Conservation (phyloP, 2,113 vertebrate genomes). For the Myotis davidii region DNA sequence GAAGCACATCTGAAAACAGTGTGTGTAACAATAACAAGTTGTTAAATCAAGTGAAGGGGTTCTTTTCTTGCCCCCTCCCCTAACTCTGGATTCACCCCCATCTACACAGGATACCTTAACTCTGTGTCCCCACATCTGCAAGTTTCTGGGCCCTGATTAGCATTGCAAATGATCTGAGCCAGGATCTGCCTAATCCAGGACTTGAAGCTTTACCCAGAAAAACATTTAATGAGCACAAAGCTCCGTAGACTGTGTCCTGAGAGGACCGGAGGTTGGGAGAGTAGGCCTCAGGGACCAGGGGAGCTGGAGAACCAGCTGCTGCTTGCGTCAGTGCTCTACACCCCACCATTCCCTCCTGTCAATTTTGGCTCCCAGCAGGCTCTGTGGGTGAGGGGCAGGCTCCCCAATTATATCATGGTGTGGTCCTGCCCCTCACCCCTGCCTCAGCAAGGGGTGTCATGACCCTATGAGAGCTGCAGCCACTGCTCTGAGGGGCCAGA, state of each 20-base stretch:
- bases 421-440: too few species aligned
- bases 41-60: background rate
- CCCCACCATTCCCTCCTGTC: accelerated
- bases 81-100: background rate
- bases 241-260: background rate
- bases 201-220: constrained; percentile 31
- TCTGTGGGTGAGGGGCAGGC: too few species aligned
- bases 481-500: too few species aligned
- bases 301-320: background rate
- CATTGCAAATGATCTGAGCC: background rate
- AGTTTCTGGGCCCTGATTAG: background rate
- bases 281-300: background rate
- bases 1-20: background rate
- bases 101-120: background rate
- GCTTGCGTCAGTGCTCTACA: background rate
- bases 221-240: background rate
- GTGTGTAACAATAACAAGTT: background rate
- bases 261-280: background rate
- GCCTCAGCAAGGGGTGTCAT: too few species aligned
- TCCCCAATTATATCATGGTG: too few species aligned
- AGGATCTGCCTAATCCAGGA: background rate
- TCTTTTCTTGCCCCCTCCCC: background rate
- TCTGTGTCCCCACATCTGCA: too few species aligned
- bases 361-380: background rate
- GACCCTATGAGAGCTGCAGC: too few species aligned